phyloP scores from a whole-genome alignment of 1,140 invertebrate genomes.

The Venustaconcha ellipsiformis region DNA sequence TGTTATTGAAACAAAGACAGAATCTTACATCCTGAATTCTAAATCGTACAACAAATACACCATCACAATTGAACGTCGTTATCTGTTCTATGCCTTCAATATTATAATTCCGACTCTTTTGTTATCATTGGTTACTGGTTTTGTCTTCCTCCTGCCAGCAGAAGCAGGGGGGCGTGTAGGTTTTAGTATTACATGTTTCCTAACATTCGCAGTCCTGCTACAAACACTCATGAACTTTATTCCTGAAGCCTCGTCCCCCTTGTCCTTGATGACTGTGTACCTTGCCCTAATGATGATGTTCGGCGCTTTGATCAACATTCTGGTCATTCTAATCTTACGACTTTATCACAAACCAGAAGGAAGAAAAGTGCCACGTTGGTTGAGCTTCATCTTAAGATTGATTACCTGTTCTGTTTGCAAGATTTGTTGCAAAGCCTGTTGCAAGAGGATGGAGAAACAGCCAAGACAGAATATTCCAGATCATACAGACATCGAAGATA shows the following conservation, averaged over 20 bases:
- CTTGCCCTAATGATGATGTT: conserved; percentile 14
- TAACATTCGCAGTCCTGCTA: conserved; percentile 19
- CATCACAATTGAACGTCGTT: conserved; percentile 7
- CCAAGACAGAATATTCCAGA: too few species aligned
- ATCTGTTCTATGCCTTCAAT: conserved; percentile 12
- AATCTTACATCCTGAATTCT: background rate
- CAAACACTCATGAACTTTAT: conserved; percentile 14
- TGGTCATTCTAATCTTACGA: conserved; percentile 15
- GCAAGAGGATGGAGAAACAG: too few species aligned
- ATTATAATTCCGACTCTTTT: conserved; percentile 21
- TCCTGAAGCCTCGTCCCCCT: conserved; percentile 9
- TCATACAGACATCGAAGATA: too few species aligned
- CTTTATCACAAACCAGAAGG: conserved; percentile 11
- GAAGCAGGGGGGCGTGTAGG: conserved; percentile 11
- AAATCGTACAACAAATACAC: conserved; percentile 13
- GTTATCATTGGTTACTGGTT: conserved; percentile 3
- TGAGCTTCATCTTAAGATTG: too few species aligned
- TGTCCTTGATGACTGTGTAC: conserved; percentile 20
- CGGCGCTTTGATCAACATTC: conserved; percentile 7
- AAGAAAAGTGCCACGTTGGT: conserved; percentile 2
- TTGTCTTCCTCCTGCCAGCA: conserved; percentile 26
- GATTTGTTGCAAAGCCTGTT: too few species aligned
- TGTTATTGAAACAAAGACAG: conserved; percentile 15
- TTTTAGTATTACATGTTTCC: conserved; percentile 17
- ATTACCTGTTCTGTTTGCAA: too few species aligned